phyloP scores from a whole-genome alignment of 2,113 vertebrate genomes.

The Rhinopomastus cyanomelas region DNA sequence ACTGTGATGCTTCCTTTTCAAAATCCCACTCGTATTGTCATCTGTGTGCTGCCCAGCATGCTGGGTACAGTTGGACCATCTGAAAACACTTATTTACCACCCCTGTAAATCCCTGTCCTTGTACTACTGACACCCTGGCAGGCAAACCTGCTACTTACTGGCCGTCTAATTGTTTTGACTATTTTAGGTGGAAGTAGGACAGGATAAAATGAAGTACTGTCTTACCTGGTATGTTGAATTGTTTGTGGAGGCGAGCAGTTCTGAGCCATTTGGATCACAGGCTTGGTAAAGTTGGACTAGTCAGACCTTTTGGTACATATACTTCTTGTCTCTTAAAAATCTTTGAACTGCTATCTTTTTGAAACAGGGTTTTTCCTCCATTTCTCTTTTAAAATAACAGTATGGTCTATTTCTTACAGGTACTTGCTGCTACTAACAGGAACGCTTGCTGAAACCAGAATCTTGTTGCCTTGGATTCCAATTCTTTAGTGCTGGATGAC shows the following conservation, averaged over 20 bases:
- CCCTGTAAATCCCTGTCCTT: too few relatives aligned
- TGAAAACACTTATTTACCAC: background rate
- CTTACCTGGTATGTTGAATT: background rate
- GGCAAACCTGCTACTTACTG: background rate
- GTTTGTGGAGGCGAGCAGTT: background rate
- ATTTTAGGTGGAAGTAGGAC: background rate
- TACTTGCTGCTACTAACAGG: background rate
- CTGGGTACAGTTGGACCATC: background rate
- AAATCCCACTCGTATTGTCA: background rate
- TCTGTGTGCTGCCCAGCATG: background rate
- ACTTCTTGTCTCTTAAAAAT: background rate
- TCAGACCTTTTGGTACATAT: background rate
- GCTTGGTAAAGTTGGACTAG: background rate
- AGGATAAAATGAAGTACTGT: background rate
- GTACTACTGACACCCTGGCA: background rate
- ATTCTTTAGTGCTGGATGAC: background rate
- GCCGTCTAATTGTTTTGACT: background rate
- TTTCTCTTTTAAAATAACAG: background rate
- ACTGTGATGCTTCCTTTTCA: background rate
- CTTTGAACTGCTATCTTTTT: background rate
- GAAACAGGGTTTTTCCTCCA: background rate
- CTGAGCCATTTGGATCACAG: background rate
- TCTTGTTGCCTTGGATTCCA: background rate
- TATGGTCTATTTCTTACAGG: background rate
- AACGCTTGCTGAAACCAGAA: background rate